Base-by-base conservation (phyloP, 64 coral and sea anemone species). In the Astreopora myriophthalma region DNA sequence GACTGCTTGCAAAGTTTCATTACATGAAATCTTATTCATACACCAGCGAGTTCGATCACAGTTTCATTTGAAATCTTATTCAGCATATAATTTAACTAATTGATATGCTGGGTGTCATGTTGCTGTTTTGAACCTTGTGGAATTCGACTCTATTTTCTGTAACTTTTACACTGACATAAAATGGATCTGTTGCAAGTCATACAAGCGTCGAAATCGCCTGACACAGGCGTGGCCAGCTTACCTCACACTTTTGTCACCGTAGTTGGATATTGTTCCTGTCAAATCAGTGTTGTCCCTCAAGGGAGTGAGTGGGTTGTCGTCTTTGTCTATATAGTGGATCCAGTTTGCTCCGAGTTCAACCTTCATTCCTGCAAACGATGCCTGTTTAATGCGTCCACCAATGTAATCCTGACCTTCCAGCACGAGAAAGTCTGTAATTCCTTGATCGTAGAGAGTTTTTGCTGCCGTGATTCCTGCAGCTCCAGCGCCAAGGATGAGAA, bases 401-500 rank as follows among this genome's bases (percentile, higher is more conserved):
- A 57, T 90, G 37, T 90, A 90, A 32, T 69, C 48, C 36, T 90
- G 20, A 1, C 52, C 88, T 37, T 90, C 88, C 12, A 90, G 71
- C 20, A 90, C 35, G 4, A 90, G 30, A 70, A 90, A 79, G 36
- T 80, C 88, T 29, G 67, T 74, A 6, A 90, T 36, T 9, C 35
- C 35, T 24, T 69, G 24, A 14, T 90, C 57, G 23, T 57, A 32
- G 26, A 90, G 70, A 0, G 75, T 80, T 16, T 36, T 66, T 1
- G 75, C 88, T 11, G 88, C 88, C 1, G 25, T 72, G 11, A 90
- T 90, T 32, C 88, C 88, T 0, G 88, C 46, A 11, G 40, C 14
- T 22, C 76, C 88, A 46, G 88, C 88, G n/a, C 88, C 88, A 34
- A 90, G 76, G 3, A 90, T 79, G 5, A 90, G 34, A 28, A 90